Percentiles rank a stretch among this genome's conserved stretches.
Conservation (phyloP, 2,888 invertebrate genomes). For the Drosophila quinaria region DNA sequence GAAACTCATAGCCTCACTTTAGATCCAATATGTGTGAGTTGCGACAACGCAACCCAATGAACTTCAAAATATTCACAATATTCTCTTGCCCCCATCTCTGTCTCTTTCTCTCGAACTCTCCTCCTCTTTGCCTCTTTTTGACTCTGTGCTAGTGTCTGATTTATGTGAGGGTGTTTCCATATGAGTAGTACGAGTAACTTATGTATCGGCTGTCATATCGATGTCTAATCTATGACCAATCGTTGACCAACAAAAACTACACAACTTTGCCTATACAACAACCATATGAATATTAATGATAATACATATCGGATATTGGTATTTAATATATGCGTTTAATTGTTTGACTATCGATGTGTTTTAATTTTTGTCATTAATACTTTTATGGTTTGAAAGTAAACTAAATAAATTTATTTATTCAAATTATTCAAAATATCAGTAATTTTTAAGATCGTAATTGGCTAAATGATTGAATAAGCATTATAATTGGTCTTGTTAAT, state of each 20-base stretch:
- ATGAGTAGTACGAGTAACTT: slow-evolving; percentile 9
- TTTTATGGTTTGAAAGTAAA: slow-evolving; percentile 15
- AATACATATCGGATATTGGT: slow-evolving; percentile 66
- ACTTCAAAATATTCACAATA: slow-evolving; percentile 22
- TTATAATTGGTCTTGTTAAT: slow-evolving; percentile 53
- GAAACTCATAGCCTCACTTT: slow-evolving; percentile 29
- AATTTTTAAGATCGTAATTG: slow-evolving; percentile 11
- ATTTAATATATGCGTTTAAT: slow-evolving; percentile 59
- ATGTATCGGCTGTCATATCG: slow-evolving; percentile 34
- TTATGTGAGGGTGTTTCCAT: slow-evolving; percentile 26
- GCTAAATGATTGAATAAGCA: slow-evolving; percentile 28
- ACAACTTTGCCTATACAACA: slow-evolving; percentile 35
- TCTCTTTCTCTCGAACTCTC: slow-evolving; percentile 1
- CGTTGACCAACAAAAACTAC: slow-evolving; percentile 42
- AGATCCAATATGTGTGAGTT: slow-evolving; percentile 22
- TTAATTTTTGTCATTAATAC: slow-evolving; percentile 41
- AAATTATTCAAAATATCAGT: slow-evolving; percentile 1
- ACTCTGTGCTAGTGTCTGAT: slow-evolving; percentile 4
- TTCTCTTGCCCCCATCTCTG: slow-evolving; percentile 2
- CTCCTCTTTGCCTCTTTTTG: background rate
- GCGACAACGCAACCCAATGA: slow-evolving; percentile 35
- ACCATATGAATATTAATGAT: slow-evolving; percentile 41
- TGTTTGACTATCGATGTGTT: slow-evolving; percentile 75
- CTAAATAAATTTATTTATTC: background rate
- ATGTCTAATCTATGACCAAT: slow-evolving; percentile 37